Evolutionary conservation across 2,797 vertebrate genomes (phyloP).

Genomic region (Parotocinclus haroldoi): DNA sequence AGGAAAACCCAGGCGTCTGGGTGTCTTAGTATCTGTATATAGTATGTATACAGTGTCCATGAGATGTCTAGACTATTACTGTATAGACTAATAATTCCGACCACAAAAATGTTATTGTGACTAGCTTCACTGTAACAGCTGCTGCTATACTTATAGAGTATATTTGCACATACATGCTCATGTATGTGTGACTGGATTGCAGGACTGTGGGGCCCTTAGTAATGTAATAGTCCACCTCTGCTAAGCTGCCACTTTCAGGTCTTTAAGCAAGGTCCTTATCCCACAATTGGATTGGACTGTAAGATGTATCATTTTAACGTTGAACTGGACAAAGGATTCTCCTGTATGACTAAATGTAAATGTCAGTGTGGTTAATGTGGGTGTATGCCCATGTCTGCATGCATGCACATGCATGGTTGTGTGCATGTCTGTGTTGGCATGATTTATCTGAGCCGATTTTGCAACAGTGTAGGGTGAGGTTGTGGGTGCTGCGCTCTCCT

Average conservation of each 20-base stretch:
- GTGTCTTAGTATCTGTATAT: conserved; percentile 21
- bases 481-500: conserved; percentile 26
- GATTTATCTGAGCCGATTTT: conserved; percentile 30
- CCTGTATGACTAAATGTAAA: neutral
- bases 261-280: too few relatives aligned
- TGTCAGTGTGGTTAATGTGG: conserved; percentile 2
- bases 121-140: too few relatives aligned
- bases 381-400: conserved; percentile 1
- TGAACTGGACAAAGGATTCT: too few relatives aligned
- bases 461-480: conserved; percentile 31
- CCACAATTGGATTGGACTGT: too few relatives aligned
- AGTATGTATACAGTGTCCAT: neutral
- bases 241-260: too few relatives aligned
- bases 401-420: conserved; percentile 1
- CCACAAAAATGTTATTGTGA: neutral
- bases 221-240: too few relatives aligned
- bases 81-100: neutral
- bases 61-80: neutral
- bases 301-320: too few relatives aligned
- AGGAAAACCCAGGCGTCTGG: conserved; percentile 11
- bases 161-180: too few relatives aligned
- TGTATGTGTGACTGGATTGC: too few relatives aligned
- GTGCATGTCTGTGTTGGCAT: conserved; percentile 1
- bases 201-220: too few relatives aligned
- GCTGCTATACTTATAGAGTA: too few relatives aligned